Evolutionary conservation across 2,888 invertebrate genomes (phyloP).

Genomic region (Epistrophe grossulariae): DNA sequence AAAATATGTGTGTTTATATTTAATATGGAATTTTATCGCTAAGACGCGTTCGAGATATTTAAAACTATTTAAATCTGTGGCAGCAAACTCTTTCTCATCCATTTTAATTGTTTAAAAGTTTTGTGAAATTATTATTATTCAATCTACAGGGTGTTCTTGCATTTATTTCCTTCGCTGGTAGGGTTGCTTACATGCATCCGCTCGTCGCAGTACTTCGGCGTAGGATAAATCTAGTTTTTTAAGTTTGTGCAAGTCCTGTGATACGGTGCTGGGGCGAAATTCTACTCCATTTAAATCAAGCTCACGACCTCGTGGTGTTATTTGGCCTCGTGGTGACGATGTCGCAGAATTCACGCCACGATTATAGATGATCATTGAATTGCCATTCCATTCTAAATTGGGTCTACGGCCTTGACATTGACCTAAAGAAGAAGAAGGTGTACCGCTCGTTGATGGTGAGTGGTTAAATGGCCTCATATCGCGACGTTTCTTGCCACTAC

Average conservation of each 20-base stretch:
- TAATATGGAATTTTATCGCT: constrained; percentile 44
- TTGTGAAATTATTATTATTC: constrained; percentile 46
- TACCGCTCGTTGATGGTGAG: constrained; percentile 76
- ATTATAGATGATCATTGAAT: constrained; percentile 89
- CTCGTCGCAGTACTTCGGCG: constrained; percentile 92
- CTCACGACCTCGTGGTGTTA: constrained; percentile 82
- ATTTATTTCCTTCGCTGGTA: constrained; percentile 77
- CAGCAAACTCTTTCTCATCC: constrained; percentile 57
- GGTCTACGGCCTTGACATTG: constrained; percentile 47
- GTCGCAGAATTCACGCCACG: constrained; percentile 83
- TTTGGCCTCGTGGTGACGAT: constrained; percentile 78
- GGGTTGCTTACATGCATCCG: constrained; percentile 82
- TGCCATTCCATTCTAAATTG: constrained; percentile 88
- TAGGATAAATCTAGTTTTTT: constrained; percentile 93
- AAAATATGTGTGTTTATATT: constrained; percentile 34
- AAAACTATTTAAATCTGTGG: constrained; percentile 70
- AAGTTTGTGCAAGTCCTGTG: constrained; percentile 92
- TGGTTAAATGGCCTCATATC: constrained; percentile 86
- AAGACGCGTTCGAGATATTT: constrained; percentile 55
- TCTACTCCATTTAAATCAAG: constrained; percentile 82
- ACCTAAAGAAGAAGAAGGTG: constrained; percentile 59
- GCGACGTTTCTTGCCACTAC: constrained; percentile 85
- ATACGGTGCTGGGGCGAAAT: constrained; percentile 89
- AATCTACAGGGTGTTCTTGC: background rate
- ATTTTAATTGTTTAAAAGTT: constrained; percentile 24